These are phyloP conservation scores for Vollenhovia emeryi DNA, from an alignment of 1,140 invertebrate genomes.

Conservation along the genomic window DNA sequence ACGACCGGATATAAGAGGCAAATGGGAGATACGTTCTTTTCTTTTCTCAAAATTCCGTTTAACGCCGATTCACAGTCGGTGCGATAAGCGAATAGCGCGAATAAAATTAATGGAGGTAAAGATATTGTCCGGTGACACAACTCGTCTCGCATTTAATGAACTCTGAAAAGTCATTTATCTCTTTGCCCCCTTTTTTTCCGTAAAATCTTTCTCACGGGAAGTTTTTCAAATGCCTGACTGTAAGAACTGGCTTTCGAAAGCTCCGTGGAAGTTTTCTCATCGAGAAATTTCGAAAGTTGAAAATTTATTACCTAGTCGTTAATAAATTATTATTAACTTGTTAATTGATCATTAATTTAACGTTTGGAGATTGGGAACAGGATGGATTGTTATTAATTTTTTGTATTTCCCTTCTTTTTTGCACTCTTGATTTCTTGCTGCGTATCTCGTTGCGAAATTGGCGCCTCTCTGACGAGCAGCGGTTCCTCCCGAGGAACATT, in stretches of 20 bases:
- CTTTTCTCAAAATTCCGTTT: not conserved
- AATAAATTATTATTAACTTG: not conserved
- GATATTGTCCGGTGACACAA: conserved; percentile 10
- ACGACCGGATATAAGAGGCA: not conserved
- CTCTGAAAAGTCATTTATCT: conserved; percentile 39
- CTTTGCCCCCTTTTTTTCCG: not conserved
- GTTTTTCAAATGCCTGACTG: not conserved
- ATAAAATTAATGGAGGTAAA: conserved; percentile 36
- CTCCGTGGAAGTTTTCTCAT: not conserved
- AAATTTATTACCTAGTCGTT: not conserved
- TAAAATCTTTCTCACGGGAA: not conserved
- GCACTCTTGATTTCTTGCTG: not conserved
- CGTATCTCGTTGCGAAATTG: not conserved
- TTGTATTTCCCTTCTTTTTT: not conserved
- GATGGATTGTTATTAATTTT: not conserved
- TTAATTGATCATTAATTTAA: conserved; percentile 16
- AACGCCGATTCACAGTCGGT: not conserved
- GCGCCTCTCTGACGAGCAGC: not conserved
- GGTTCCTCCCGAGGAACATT: not conserved
- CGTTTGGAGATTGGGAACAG: not conserved
- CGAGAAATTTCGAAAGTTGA: not conserved
- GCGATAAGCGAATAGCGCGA: conserved; percentile 17
- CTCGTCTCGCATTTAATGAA: conserved; percentile 36
- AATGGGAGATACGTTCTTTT: not conserved
- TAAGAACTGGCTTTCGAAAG: not conserved